Conservation (phyloP, 2,888 invertebrate genomes). For the Philereme transversata region DNA sequence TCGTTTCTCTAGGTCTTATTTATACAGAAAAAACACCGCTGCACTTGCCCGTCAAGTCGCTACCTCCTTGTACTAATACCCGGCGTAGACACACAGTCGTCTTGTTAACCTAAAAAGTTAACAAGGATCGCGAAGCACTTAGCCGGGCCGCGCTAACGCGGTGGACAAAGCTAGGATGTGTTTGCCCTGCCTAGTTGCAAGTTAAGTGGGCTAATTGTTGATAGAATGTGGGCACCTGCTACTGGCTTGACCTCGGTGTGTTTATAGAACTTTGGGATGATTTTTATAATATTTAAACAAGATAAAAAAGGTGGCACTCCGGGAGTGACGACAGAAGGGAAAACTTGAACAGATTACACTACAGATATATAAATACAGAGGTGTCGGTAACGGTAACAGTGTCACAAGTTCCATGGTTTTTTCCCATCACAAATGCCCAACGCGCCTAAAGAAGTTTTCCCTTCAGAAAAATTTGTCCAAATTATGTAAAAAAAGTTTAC, state of each 20-base stretch:
- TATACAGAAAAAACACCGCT: not conserved
- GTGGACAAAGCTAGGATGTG: slow-evolving; percentile 77
- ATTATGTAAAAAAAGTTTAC: no score
- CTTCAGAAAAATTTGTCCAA: no score
- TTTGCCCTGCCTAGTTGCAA: slow-evolving; percentile 77
- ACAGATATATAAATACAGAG: no score
- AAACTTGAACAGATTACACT: no score
- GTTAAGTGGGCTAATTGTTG: slow-evolving; percentile 78
- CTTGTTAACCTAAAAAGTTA: slow-evolving; percentile 81
- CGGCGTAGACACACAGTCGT: slow-evolving; percentile 64
- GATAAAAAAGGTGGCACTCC: no score
- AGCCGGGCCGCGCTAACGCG: slow-evolving; percentile 65
- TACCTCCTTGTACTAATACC: slow-evolving; percentile 64
- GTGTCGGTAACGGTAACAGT: no score
- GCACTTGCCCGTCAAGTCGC: slow-evolving; percentile 46
- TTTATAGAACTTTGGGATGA: slow-evolving; percentile 16
- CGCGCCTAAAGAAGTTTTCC: no score
- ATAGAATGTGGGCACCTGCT: slow-evolving; percentile 68
- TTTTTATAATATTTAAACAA: not conserved
- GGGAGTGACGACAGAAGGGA: no score
- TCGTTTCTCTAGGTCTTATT: not conserved
- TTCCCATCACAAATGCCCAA: no score
- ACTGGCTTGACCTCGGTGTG: slow-evolving; percentile 32
- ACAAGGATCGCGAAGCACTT: slow-evolving; percentile 81
- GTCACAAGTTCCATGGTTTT: no score